Percentiles rank a stretch among this genome's conserved stretches.
phyloP scores from a whole-genome alignment of 2,113 vertebrate species.

The Bubo bubo region DNA sequence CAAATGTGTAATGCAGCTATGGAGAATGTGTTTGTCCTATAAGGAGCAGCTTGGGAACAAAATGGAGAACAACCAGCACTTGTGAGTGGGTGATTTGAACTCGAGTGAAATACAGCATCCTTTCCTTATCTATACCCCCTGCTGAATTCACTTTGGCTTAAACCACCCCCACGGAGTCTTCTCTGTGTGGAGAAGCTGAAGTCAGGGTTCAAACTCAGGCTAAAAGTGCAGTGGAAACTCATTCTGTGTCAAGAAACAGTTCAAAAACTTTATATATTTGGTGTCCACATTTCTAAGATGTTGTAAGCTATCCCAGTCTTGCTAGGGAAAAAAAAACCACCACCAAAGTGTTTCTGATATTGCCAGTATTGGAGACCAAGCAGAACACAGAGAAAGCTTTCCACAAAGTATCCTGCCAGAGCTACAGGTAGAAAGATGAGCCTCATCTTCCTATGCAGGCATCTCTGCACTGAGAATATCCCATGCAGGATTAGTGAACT shows the following conservation, averaged over 20 bases:
- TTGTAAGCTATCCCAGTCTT: not conserved
- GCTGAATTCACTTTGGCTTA: not conserved
- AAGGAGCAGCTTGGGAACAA: not conserved
- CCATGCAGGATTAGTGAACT: not conserved
- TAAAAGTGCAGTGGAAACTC: not conserved
- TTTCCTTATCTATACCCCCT: not conserved
- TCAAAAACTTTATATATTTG: not conserved
- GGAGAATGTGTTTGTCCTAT: not conserved
- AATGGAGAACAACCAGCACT: not conserved
- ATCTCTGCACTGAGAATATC: not conserved
- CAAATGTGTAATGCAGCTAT: accelerated
- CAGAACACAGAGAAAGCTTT: not conserved
- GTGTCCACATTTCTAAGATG: not conserved
- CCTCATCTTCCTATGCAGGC: not conserved
- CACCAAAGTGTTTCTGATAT: not conserved
- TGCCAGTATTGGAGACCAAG: not conserved
- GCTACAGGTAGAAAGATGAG: not conserved
- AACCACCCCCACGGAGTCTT: not conserved
- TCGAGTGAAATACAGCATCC: not conserved
- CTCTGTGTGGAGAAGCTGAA: not conserved
- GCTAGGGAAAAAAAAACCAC: not conserved
- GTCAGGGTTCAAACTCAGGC: conserved; percentile 20
- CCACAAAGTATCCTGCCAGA: not conserved
- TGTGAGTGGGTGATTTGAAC: not conserved
- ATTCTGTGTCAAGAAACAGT: not conserved